Base-by-base conservation (phyloP, 2,113 vertebrate genomes). In the Pholis gunnellus region DNA sequence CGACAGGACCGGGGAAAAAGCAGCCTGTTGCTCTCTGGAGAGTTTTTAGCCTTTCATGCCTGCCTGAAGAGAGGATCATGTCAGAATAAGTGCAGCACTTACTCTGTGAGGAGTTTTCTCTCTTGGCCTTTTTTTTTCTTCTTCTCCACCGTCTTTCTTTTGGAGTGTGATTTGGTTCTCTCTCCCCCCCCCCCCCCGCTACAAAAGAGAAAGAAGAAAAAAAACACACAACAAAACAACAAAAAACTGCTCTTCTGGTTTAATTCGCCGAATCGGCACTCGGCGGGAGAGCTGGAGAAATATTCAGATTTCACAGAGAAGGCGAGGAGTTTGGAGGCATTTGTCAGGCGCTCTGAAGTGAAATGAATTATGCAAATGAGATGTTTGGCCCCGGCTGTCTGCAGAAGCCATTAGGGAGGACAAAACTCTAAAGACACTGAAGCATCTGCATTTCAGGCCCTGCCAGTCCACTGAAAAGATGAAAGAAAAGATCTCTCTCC, bases 291-390 rank as follows among this genome's bases (percentile, higher is more conserved):
- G 73, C 40, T 18, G 61, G 27, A 74, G 70, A 78, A 75, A 79
- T 71, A 65, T 68, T 82, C 36, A 1, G 34, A 84, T 86, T 87
- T 80, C 75, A 76, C 72, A 65, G 72, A 56, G 71, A 60, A 60
- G 54, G 31, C 52, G 31, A 68, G 46, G 56, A 81, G 67, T 80
- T 79, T 78, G 76, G 67, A 72, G 57, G 52, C 69, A 66, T 87
- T 85, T 90, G 78, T 90, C 86, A 84, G 74, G 2, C 64, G 57
- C 78, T 85, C 31, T 68, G 65, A 84, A 87, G 75, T 76, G 70
- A 87, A 89, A 88, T 87, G 79, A 88, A 81, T 85, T 80, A 89
- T 88, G 86, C 76, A 86, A 89, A 89, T 84, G 61, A 88, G 78
- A 44, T 69, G 72, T 86, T 91, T 67, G 71, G 72, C 71, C 71